Base-by-base conservation (phyloP, 2,888 invertebrate species). In the Notocelia uddmanniana region DNA sequence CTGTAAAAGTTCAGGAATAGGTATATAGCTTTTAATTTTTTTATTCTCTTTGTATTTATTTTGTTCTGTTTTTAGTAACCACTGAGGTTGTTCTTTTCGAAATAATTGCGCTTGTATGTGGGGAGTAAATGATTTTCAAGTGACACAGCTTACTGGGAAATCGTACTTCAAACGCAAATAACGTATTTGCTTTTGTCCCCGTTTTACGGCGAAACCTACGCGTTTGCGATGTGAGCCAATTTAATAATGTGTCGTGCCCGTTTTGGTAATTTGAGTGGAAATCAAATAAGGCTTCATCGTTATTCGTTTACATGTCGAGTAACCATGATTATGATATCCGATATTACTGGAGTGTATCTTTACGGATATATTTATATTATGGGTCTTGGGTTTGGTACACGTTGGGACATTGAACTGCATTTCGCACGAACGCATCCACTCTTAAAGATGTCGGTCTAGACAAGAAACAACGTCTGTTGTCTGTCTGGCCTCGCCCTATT, bases 81-180 rank as follows among this genome's bases (percentile, higher is more conserved):
- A 37, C 52, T 31, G 68, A 41, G 19, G 8, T 48, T 34, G 34
- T 31, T 41, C 34, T 60, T 71, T 59, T 58, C 18, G 37, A 34
- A 59, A 45, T 66, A 48, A 31, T 55, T 60, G 59, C 21, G 19
- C 26, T 26, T 50, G 23, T n/a, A n/a, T n/a, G n/a, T 34, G 23
- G 23, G 6, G 10, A 50, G 19, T n/a, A 31, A 48, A 48, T 31
- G 50, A 26, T 41, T 55, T 67, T 54, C 23, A 45, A 31, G 71
- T 48, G 48, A 37, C 18, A 23, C 62, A 55, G 21, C 23, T 57
- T 57, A 55, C 62, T 55, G 48, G 37, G 45, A 55, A 62, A 55
- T 67, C 18, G 55, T 50, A 55, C 60, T 62, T 72, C 60, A 71
- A 71, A 71, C 60, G 54, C 19, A 57, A 59, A 48, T 48, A 55